Conservation (phyloP, 2,888 invertebrate genomes). For the Thymelicus acteon region DNA sequence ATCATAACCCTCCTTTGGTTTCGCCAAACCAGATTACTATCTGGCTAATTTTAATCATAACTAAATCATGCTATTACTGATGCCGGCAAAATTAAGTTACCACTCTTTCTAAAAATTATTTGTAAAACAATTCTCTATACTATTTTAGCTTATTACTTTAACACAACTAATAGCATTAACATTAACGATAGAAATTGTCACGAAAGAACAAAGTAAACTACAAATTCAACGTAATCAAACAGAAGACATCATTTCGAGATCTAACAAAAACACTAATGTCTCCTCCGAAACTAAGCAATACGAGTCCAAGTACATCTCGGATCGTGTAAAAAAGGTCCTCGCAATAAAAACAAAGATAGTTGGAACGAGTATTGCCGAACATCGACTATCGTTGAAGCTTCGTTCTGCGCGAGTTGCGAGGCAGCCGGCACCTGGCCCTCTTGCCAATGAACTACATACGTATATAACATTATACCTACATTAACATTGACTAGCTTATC, state of each 20-base stretch:
- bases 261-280: constrained; percentile 42
- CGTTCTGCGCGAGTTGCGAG: constrained; percentile 51
- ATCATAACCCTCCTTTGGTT: too few species aligned
- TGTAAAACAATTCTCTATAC: too few species aligned
- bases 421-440: constrained; percentile 65
- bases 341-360: constrained; percentile 56
- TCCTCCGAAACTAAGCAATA: constrained; percentile 39
- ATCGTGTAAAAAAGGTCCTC: constrained; percentile 48
- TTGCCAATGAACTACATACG: constrained; percentile 36
- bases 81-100: too few species aligned
- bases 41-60: too few species aligned
- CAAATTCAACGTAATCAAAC: constrained; percentile 29
- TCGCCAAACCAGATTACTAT: too few species aligned
- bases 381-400: constrained; percentile 49
- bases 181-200: background rate
- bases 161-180: background rate
- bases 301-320: constrained; percentile 37
- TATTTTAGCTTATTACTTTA: background rate
- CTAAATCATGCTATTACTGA: too few species aligned
- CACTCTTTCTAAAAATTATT: too few species aligned
- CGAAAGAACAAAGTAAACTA: constrained; percentile 8
- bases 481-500: background rate
- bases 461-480: background rate
- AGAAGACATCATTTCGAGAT: constrained; percentile 25
- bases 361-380: constrained; percentile 45